A percentile compares a stretch with the other conserved stretches of the same genome.
Evolutionary conservation across 2,113 vertebrate genomes (phyloP).

Genomic region (Coreoperca whiteheadi): DNA sequence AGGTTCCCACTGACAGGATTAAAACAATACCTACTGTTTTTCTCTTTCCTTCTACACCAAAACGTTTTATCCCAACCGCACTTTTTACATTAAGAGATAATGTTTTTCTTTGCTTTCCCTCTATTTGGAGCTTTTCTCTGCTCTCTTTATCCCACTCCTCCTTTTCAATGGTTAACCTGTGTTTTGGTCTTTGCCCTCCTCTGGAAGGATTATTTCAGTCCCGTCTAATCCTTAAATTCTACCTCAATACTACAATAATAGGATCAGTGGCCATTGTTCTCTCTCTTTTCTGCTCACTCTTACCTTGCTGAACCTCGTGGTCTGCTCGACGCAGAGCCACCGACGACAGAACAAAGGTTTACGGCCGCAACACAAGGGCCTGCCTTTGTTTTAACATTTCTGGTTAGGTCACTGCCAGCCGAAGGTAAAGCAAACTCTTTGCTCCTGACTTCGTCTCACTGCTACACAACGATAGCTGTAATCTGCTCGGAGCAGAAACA

Average conservation of each 20-base stretch:
- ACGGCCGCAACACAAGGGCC: no score
- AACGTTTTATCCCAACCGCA: conserved; percentile 53
- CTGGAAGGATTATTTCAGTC: conserved; percentile 68
- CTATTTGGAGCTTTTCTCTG: conserved; percentile 47
- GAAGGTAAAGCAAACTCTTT: no score
- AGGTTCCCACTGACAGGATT: conserved; percentile 78
- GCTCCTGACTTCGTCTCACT: no score
- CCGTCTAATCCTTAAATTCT: conserved; percentile 69
- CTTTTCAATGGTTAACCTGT: conserved; percentile 69
- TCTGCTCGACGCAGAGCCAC: no score
- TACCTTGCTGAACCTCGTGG: no score
- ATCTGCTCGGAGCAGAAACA: no score
- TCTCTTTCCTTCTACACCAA: conserved; percentile 55
- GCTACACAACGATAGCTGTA: no score
- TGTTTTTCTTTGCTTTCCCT: conserved; percentile 53
- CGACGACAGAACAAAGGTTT: no score
- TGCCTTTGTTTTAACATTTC: no score
- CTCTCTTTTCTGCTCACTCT: no score
- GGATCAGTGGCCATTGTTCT: no score
- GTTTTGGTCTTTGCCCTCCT: conserved; percentile 52
- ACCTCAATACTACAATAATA: conserved; percentile 51
- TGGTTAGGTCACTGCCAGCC: no score
- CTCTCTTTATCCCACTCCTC: conserved; percentile 53
- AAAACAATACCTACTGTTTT: conserved; percentile 78
- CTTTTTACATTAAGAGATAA: conserved; percentile 66